Conservation (phyloP, 2,888 invertebrate species). For the Cylloceria caligata region DNA sequence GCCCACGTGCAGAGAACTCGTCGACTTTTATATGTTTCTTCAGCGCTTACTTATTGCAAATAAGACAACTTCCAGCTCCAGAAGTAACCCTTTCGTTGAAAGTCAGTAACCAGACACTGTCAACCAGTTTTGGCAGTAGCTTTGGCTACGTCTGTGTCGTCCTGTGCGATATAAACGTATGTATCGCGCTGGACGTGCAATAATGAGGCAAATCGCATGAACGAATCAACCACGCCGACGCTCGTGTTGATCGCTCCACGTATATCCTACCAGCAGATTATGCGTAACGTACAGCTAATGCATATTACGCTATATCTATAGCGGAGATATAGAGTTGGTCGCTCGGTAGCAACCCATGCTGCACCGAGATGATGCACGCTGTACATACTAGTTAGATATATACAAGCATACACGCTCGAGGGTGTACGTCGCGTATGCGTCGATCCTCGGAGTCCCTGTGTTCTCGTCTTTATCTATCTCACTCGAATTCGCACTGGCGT, state of each 20-base stretch:
- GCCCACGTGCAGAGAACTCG: slow-evolving; percentile 59
- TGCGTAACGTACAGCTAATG: slow-evolving; percentile 46
- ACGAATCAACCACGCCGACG: slow-evolving; percentile 21
- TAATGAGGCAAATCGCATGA: slow-evolving; percentile 26
- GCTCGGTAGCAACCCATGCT: slow-evolving; percentile 50
- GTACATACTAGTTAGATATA: slow-evolving; percentile 29
- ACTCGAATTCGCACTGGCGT: slow-evolving; percentile 59
- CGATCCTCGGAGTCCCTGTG: slow-evolving; percentile 46
- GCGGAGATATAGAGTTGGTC: slow-evolving; percentile 15
- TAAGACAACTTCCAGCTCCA: slow-evolving; percentile 8
- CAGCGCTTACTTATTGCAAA: slow-evolving; percentile 12
- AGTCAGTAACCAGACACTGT: slow-evolving; percentile 29
- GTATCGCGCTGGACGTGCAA: background rate
- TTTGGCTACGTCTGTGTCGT: background rate
- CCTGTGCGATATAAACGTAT: background rate
- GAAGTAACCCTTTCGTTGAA: slow-evolving; percentile 23
- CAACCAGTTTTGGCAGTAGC: slow-evolving; percentile 20
- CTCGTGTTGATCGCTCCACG: slow-evolving; percentile 43
- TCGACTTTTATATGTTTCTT: slow-evolving; percentile 6
- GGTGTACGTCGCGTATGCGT: slow-evolving; percentile 41
- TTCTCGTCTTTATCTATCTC: slow-evolving; percentile 37
- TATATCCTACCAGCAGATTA: slow-evolving; percentile 31
- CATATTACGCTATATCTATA: slow-evolving; percentile 8
- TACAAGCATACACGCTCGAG: slow-evolving; percentile 25
- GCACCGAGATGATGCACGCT: slow-evolving; percentile 51